Evolutionary conservation across 2,797 vertebrate species (phyloP).

Genomic region (Typhlichthys eigenmanni): DNA sequence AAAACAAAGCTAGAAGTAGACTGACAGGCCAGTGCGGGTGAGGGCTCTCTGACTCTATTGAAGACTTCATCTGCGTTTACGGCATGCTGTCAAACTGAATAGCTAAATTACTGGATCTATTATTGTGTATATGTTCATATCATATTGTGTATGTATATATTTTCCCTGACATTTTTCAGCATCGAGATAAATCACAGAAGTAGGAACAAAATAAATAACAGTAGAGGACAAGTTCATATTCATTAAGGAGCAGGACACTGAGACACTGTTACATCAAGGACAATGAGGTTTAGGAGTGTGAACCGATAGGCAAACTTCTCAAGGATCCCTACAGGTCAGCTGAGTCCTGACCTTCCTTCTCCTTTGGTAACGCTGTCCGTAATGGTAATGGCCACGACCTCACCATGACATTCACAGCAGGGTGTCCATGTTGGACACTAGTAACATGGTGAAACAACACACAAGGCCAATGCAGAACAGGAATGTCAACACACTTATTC

Average conservation of each 20-base stretch:
- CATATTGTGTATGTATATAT: conserved; percentile 31
- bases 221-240: not conserved
- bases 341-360: not conserved
- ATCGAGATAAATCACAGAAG: not conserved
- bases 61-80: conserved; percentile 86
- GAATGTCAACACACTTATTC: not conserved
- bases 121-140: conserved; percentile 18
- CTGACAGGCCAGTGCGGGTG: conserved; percentile 54
- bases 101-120: conserved; percentile 6
- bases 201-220: conserved; percentile 1
- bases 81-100: conserved; percentile 78
- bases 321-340: not conserved
- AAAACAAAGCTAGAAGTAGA: conserved; percentile 85
- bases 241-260: not conserved
- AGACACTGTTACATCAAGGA: not conserved
- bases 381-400: conserved; percentile 71
- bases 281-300: too few relatives aligned
- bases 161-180: conserved; percentile 15
- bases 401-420: conserved; percentile 77
- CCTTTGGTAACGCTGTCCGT: not conserved
- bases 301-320: not conserved
- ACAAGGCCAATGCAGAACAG: conserved; percentile 7
- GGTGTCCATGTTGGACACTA: conserved; percentile 77
- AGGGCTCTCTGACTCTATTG: conserved; percentile 67
- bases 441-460: conserved; percentile 69